Conservation (phyloP, 2,797 vertebrate genomes). For the Vultur gryphus region DNA sequence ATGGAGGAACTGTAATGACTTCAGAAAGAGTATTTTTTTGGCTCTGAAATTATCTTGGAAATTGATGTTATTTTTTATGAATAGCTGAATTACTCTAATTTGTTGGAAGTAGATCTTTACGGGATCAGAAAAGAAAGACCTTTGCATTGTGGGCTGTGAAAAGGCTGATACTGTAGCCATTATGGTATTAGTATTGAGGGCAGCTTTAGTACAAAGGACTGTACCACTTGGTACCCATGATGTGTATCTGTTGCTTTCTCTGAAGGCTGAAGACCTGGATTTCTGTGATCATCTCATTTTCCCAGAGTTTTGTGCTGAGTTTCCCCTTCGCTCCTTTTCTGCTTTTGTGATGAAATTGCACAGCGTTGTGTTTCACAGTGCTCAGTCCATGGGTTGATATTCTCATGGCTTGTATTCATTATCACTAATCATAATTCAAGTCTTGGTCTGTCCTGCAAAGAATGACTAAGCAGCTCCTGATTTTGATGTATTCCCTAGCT, state of each 20-base stretch:
- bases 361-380: neutral
- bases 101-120: neutral
- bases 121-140: neutral
- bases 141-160: neutral
- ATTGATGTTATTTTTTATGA: neutral
- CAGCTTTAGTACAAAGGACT: neutral
- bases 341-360: neutral
- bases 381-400: neutral
- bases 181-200: neutral
- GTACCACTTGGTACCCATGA: neutral
- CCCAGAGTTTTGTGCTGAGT: neutral
- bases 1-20: neutral
- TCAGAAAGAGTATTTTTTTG: neutral
- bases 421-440: neutral
- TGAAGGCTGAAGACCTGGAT: neutral
- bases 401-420: neutral
- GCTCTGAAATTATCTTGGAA: neutral
- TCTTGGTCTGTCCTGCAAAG: neutral
- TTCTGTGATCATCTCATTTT: neutral
- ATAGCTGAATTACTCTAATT: neutral
- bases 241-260: neutral
- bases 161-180: neutral
- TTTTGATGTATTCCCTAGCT: neutral
- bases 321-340: neutral
- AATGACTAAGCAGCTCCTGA: neutral